Evolutionary conservation across 2,113 vertebrate genomes (phyloP).

Genomic region (Aegotheles bennettii): DNA sequence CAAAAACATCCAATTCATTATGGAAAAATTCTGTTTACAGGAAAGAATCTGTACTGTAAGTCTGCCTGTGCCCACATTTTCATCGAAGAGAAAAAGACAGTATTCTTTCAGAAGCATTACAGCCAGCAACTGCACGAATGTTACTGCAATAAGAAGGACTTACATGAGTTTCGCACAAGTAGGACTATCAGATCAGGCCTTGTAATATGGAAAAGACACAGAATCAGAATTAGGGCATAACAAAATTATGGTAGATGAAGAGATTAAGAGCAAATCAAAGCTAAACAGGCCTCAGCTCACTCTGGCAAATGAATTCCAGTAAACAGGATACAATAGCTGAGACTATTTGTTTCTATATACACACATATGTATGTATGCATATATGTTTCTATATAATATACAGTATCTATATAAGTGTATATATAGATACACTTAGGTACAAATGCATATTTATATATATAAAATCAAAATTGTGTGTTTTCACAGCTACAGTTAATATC

Average conservation of each 20-base stretch:
- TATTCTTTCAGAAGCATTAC: background rate
- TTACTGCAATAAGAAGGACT: background rate
- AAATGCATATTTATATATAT: conserved; percentile 2
- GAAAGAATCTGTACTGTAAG: background rate
- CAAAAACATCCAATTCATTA: background rate
- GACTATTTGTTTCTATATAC: background rate
- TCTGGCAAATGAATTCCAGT: background rate
- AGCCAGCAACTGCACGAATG: background rate
- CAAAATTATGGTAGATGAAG: background rate
- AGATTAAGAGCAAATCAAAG: background rate
- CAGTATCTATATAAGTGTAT: conserved; percentile 34
- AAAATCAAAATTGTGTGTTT: conserved; percentile 14
- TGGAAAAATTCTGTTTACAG: background rate
- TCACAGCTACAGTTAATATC: background rate
- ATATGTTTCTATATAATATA: conserved; percentile 1
- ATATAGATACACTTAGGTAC: conserved; percentile 40
- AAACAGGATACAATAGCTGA: conserved; percentile 15
- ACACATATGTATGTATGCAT: background rate
- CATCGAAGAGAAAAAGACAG: background rate
- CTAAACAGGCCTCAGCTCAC: background rate
- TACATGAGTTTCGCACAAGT: background rate
- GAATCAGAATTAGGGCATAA: background rate
- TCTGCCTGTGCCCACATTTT: background rate
- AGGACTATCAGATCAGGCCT: background rate
- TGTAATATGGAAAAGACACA: background rate